phyloP scores from a whole-genome alignment of 2,113 vertebrate species.

The Ictidomys tridecemlineatus region DNA sequence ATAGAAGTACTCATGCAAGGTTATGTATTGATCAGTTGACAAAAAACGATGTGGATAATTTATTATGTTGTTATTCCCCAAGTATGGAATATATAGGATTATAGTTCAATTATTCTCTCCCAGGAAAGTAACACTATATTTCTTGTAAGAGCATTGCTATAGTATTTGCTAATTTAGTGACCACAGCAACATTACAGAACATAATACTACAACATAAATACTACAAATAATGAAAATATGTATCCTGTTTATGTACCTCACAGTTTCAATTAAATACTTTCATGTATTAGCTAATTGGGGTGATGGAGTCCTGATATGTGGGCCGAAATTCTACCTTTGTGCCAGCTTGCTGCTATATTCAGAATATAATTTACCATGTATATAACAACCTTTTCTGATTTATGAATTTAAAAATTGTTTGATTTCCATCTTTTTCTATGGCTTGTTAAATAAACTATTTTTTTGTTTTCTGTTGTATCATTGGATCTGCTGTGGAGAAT shows the following conservation, averaged over 20 bases:
- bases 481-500: neutral
- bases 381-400: neutral
- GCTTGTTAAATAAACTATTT: neutral
- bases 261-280: neutral
- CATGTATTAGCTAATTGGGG: neutral
- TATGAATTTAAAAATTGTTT: neutral
- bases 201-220: neutral
- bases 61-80: neutral
- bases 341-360: neutral
- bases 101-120: neutral
- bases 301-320: neutral
- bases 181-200: neutral
- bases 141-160: neutral
- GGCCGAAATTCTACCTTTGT: neutral
- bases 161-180: neutral
- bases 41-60: neutral
- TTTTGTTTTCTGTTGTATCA: neutral
- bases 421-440: neutral
- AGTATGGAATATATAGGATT: neutral
- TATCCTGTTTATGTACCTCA: neutral
- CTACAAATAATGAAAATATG: neutral
- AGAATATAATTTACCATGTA: neutral
- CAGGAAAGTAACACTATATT: neutral
- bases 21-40: neutral
- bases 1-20: neutral